Base-by-base conservation (phyloP, 2,113 vertebrate species). In the Synodontis membranacea region DNA sequence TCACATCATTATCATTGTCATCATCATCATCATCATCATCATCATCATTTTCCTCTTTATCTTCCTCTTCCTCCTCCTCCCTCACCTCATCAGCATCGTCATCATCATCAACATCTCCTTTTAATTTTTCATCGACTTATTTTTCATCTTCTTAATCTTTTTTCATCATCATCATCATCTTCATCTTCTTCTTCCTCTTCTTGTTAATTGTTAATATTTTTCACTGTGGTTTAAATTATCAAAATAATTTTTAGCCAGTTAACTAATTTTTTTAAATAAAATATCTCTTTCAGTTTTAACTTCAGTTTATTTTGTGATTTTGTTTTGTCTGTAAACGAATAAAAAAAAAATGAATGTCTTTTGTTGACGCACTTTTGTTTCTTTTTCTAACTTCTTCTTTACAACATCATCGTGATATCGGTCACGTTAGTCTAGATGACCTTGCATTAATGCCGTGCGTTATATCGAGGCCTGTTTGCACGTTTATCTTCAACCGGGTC, bases 401-500 rank as follows among this genome's bases (percentile, higher is more conserved):
- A 11, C 19, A 2, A 1, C 25, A 17, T 23, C 15, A 19, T 3
- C 3, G 0, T 34, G 15, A 10, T 21, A 10, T 54, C 76, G 1
- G 4, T 37, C 46, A 3, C 4, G 14, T 28, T 5, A 7, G 14
- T 4, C 6, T 28, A 28, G 28, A 78, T n/a, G 44, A n/a, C 31
- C 8, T 44, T 25, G 42, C 25, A 7, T 46, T 28, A 48, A 14
- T 17, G 10, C 42, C 7, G 21, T 10, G 48, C 48, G 1, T 78
- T 11, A 34, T 21, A 23, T 3, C 3, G 6, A 11, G 46, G 17
- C 17, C n/a, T 21, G 4, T 64, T 44, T n/a, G 14, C 50, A 15
- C 31, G 5, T 5, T 3, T 11, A 7, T 62, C 64, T 31, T 72
- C 37, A 62, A 91, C 88, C 84, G 84, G 87, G 85, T 81, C 91